A percentile compares a stretch with the other conserved stretches of the same genome.
These are phyloP conservation scores for Pseudorhombus dupliciocellatus DNA, from an alignment of 2,113 vertebrate species.

Conservation along the genomic window DNA sequence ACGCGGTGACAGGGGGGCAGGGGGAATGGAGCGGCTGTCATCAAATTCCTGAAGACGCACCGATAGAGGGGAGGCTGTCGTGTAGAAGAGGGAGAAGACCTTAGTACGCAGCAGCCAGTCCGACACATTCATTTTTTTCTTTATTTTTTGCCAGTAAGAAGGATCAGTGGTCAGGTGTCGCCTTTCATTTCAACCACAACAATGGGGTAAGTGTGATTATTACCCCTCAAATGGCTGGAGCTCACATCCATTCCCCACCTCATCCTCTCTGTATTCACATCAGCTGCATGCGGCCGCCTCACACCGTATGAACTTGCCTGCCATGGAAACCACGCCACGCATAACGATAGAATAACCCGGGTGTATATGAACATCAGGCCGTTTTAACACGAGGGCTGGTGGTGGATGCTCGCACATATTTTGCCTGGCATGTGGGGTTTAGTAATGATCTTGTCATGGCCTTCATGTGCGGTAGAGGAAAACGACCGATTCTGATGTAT, in stretches of 20 bases:
- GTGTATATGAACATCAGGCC: slow-evolving; percentile 28
- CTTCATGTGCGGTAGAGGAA: slow-evolving; percentile 19
- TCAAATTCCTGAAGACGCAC: slow-evolving; percentile 74
- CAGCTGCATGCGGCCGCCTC: slow-evolving; percentile 36
- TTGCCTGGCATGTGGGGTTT: slow-evolving; percentile 15
- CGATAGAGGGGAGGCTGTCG: slow-evolving; percentile 54
- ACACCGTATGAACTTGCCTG: slow-evolving; percentile 50
- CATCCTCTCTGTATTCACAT: slow-evolving; percentile 45
- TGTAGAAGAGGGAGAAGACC: slow-evolving; percentile 59
- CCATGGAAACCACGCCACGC: slow-evolving; percentile 41
- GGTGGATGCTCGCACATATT: not conserved
- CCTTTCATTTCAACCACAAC: slow-evolving; percentile 60
- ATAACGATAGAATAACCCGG: slow-evolving; percentile 21
- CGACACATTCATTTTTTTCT: slow-evolving; percentile 48
- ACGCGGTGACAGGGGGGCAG: slow-evolving; percentile 61
- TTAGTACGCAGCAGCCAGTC: slow-evolving; percentile 67
- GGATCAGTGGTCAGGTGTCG: slow-evolving; percentile 53
- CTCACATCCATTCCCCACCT: slow-evolving; percentile 2
- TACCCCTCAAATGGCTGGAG: slow-evolving; percentile 25
- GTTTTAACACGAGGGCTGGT: not conserved
- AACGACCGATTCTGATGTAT: slow-evolving; percentile 4
- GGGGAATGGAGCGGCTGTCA: slow-evolving; percentile 71
- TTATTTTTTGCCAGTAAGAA: slow-evolving; percentile 44
- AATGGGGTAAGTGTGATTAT: slow-evolving; percentile 78
- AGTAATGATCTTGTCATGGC: slow-evolving; percentile 21